Percentiles rank a stretch among this genome's conserved stretches.
These are phyloP conservation scores for Calosoma granatense DNA, from an alignment of 1,140 invertebrate genomes.

Conservation along the genomic window DNA sequence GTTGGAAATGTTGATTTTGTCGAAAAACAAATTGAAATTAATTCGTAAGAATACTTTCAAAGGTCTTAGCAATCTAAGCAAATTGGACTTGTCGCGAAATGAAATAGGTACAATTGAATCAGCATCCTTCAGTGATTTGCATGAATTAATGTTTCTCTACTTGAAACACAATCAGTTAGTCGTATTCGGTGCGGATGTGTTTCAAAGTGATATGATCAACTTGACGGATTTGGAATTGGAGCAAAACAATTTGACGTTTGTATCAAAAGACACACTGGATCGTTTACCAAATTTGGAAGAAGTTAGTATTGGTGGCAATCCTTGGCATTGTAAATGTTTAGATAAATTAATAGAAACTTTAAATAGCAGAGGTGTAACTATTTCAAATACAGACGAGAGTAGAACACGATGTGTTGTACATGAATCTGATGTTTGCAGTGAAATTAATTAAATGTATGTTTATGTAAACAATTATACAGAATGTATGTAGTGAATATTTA, in stretches of 20 bases:
- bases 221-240: not conserved
- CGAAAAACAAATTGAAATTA: not conserved
- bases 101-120: not conserved
- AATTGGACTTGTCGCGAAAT: not conserved
- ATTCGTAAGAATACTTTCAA: not conserved
- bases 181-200: not conserved
- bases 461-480: no score
- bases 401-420: no score
- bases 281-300: not conserved
- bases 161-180: not conserved
- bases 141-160: not conserved
- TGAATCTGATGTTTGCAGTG: no score
- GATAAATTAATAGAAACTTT: not conserved
- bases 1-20: not conserved
- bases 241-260: not conserved
- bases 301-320: not conserved
- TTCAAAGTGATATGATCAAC: not conserved
- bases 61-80: not conserved
- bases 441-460: no score
- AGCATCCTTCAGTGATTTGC: not conserved
- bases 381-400: not conserved
- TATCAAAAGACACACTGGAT: not conserved
- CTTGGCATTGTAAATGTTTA: slow-evolving; percentile 1
- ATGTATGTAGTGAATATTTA: no score
- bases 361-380: not conserved